Evolutionary conservation across 2,888 invertebrate genomes (phyloP), one percentile per base, ranked within the genome.

Genomic region (Noctua pronuba): DNA sequence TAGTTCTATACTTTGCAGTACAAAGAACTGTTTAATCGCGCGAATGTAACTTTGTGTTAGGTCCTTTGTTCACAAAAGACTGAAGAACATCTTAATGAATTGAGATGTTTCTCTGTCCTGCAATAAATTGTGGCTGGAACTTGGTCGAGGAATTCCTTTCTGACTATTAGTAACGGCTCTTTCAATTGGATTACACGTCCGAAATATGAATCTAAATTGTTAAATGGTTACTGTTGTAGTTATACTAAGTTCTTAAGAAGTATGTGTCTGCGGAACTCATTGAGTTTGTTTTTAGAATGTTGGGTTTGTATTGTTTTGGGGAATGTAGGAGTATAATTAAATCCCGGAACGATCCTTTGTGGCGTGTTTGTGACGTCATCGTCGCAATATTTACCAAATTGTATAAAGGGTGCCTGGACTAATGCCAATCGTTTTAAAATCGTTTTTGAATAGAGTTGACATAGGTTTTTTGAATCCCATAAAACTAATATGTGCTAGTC

Each of bases 21-120:
- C 68, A 81, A 66, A 46, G 10, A 73, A 49, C 55, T 49, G 35
- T 65, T 75, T 58, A 70, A 67, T 76, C 24, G 70, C 2, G 11
- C 41, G 65, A 68, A 74, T 55, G 46, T 41, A 69, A 77, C 44
- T 73, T 71, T 68, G 28, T 31, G 44, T 58, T 69, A 52, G 68
- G 49, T 80, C 35, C 55, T 76, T 76, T 80, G 46, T 74, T 69
- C 28, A 73, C 64, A 60, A 73, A 73, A 79, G 31, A 49, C 80
- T 58, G 58, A 73, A 60, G 16, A 73, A 84, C 62, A 62, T 71
- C 35, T 71, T 74, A 80, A 73, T 79, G 52, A 75, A 84, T 64
- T 69, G 46, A 68, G 28, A 74, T 58, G 65, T 85, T 85, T 82
- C 68, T 60, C 46, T 41, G 31, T 74, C 21, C 18, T 69, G 41